Evolutionary conservation across 2,113 vertebrate genomes (phyloP), one percentile per base, ranked within the genome.

Genomic region (Oncorhynchus keta): DNA sequence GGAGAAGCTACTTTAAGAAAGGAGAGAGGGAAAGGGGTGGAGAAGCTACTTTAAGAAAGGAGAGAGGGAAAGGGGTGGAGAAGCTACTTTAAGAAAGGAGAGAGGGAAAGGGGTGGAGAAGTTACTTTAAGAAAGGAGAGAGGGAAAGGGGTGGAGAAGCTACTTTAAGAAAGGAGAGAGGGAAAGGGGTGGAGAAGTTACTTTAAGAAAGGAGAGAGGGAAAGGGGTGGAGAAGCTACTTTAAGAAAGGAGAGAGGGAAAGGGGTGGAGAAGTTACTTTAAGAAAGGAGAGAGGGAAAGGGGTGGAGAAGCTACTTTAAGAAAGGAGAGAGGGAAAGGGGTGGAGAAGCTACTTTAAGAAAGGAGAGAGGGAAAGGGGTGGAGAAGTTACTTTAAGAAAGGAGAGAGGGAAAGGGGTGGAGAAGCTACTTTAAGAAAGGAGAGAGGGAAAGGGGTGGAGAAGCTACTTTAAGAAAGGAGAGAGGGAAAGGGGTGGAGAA

Each of bases 291-390:
- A 30, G 55, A 16, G 48, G 61, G 69, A 30, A 51, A 73, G 82
- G 30, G 30, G 30, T 32, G 30, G 30, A 32, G 4, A 32, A 32
- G 30, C 30, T 32, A 32, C 30, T 32, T 32, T 32, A 5, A 5
- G 30, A 32, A 32, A 32, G 22, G 30, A 67, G 28, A 16, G 12
- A 28, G 51, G 71, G 76, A 57, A 57, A 57, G 14, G 14, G 51
- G 51, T 18, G 18, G 51, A 57, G 1, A 57, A 16, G 16, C 51
- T 39, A 39, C 8, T 57, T 74, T 67, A 26, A 30, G 14, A 30
- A 39, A 26, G 66, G n/a, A 30, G 32, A 30, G 55, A 16, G 48
- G 61, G 69, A 30, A 51, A 73, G 82, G 30, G 30, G 30, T 32
- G 30, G 30, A 32, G 4, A 32, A 32, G 30, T 4, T 32, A 32